phyloP scores from a whole-genome alignment of 2,888 invertebrate species.

The Lepas anatifera region DNA sequence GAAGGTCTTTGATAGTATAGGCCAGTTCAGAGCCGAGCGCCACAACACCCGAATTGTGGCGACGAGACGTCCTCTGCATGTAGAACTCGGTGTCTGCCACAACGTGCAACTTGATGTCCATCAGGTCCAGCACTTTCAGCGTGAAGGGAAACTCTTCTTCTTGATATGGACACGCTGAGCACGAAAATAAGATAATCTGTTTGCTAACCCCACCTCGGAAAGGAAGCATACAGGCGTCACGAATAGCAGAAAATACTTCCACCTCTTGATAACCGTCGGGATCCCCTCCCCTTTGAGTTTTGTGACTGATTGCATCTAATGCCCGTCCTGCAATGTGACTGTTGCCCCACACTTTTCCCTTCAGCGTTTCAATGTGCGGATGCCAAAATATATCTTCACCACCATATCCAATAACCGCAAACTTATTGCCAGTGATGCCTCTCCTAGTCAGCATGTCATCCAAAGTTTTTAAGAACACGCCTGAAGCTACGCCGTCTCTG shows the following conservation, averaged over 20 bases:
- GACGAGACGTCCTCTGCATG: neutral
- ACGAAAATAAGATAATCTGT: constrained; percentile 36
- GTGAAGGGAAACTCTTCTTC: neutral
- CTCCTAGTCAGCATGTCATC: neutral
- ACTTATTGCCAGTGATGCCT: neutral
- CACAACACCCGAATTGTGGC: constrained; percentile 18
- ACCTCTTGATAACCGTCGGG: no score
- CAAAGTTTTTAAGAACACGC: neutral
- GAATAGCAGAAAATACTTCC: constrained; percentile 30
- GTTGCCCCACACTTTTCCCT: neutral
- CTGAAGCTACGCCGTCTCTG: neutral
- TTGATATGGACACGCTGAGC: constrained; percentile 21
- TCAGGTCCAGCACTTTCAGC: neutral
- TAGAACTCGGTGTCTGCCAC: neutral
- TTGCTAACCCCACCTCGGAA: constrained; percentile 39
- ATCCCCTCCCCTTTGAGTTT: no score
- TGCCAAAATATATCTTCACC: neutral
- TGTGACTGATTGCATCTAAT: no score
- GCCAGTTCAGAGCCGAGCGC: neutral
- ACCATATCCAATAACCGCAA: neutral
- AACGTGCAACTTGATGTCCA: neutral
- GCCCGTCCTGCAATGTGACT: neutral
- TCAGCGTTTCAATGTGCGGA: neutral
- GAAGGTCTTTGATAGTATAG: neutral
- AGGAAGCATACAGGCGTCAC: constrained; percentile 30